Conservation (phyloP, 2,797 vertebrate genomes). For the Morelia viridis region DNA sequence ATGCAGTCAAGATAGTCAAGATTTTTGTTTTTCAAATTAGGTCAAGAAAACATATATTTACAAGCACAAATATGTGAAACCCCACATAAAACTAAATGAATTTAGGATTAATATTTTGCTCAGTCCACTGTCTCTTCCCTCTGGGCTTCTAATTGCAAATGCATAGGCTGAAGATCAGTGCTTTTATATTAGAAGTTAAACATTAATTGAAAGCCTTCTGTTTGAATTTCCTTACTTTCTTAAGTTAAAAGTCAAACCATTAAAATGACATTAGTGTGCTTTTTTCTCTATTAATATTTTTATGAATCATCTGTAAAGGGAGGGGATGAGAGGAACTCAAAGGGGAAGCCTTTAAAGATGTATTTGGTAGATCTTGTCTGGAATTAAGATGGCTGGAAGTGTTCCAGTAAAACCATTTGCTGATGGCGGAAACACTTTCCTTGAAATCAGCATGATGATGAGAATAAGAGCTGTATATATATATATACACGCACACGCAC, state of each 20-base stretch:
- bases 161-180: conserved; percentile 52
- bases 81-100: conserved; percentile 42
- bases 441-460: background rate
- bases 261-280: conserved; percentile 43
- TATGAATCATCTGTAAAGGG: conserved; percentile 27
- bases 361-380: background rate
- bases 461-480: background rate
- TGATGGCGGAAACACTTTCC: background rate
- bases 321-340: background rate
- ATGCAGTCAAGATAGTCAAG: conserved; percentile 54
- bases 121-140: conserved; percentile 45
- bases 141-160: conserved; percentile 49
- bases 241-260: conserved; percentile 57
- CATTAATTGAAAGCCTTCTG: conserved; percentile 64
- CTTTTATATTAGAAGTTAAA: conserved; percentile 64
- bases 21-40: conserved; percentile 62
- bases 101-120: conserved; percentile 58
- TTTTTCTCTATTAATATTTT: conserved; percentile 35
- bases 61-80: conserved; percentile 49
- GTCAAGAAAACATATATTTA: conserved; percentile 67
- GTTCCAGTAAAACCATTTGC: conserved; percentile 27
- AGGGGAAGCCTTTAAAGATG: conserved; percentile 5
- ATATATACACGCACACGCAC: no score
- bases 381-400: conserved; percentile 5
- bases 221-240: conserved; percentile 58